Base-by-base conservation (phyloP, 53 echinoderm and acorn worm genomes). In the Antedon mediterranea region DNA sequence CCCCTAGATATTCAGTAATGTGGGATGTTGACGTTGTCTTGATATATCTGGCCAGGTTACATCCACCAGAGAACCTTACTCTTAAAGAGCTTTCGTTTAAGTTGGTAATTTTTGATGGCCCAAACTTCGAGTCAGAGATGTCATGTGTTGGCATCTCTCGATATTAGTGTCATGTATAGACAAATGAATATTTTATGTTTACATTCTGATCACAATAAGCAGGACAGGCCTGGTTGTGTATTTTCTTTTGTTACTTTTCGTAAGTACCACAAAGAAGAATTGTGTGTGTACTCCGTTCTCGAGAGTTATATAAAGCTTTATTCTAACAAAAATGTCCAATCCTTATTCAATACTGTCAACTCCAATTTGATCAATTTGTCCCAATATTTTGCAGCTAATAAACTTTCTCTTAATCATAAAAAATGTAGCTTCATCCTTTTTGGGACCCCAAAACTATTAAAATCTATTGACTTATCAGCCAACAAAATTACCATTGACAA, bases 11-110 rank as follows among this genome's bases (percentile, higher is more conserved):
- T 72, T 44, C 13, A 1, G 28, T 7, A 20, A 79, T 79, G 11
- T 89, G 86, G 85, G 85, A 89, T 71, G 81, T 88, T 30, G 27
- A 79, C 18, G 23, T 74, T 15, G 82, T 89, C 0, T 57, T 89
- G 31, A 44, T 79, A 32, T 76, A 71, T 41, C 30, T 89, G 29
- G 74, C 79, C 9, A 73, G 37, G 29, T 11, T 88, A 20, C 78
- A 77, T 15, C 86, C 86, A 70, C 78, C 73, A 5, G 72, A 32
- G 13, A 74, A n/a, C 0, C 33, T 86, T 7, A 85, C 30, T 82
- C 30, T 85, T 18, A 72, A 82, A 43, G 15, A 81, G 7, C 70
- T 88, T 3, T 81, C 82, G 20, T 32, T 85, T 0, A 88, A 88
- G 33, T 30, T 76, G 9, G 29, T 32, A 3, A 85, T 88, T 88